phyloP scores from a whole-genome alignment of 1,140 invertebrate genomes.

The Akabosia matsudoensis region DNA sequence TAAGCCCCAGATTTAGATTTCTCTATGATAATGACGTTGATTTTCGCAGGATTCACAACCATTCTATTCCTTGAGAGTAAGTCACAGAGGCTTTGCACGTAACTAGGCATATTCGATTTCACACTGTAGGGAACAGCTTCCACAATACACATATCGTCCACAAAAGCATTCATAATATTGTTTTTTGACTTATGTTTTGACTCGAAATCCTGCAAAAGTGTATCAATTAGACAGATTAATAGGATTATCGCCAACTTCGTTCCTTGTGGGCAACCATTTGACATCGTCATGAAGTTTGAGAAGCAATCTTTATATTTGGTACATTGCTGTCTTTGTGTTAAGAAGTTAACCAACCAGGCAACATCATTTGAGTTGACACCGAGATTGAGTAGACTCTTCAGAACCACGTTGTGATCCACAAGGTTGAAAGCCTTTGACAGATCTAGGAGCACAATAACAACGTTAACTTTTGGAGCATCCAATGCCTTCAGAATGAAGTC shows the following conservation, averaged over 20 bases:
- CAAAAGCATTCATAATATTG: constrained; percentile 7
- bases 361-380: constrained; percentile 8
- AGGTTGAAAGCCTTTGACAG: constrained; percentile 24
- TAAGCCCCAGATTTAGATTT: not conserved
- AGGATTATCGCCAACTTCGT: constrained; percentile 16
- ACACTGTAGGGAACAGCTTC: constrained; percentile 4
- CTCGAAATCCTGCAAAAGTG: not conserved
- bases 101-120: not conserved
- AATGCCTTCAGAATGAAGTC: constrained; percentile 9
- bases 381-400: not conserved
- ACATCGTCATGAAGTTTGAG: not conserved
- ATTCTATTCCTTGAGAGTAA: not conserved
- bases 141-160: not conserved
- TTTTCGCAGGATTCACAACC: not conserved
- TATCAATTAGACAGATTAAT: constrained; percentile 6
- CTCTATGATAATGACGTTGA: not conserved
- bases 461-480: not conserved
- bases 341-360: constrained; percentile 11
- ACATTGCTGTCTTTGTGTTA: constrained; percentile 7
- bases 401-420: constrained; percentile 22
- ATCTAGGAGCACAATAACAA: constrained; percentile 25
- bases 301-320: not conserved
- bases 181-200: not conserved
- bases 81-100: not conserved
- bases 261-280: constrained; percentile 21